A percentile compares a stretch with the other conserved stretches of the same genome.
These are phyloP conservation scores for Turdus rufiventris DNA, from an alignment of 2,113 vertebrate species.

Conservation along the genomic window DNA sequence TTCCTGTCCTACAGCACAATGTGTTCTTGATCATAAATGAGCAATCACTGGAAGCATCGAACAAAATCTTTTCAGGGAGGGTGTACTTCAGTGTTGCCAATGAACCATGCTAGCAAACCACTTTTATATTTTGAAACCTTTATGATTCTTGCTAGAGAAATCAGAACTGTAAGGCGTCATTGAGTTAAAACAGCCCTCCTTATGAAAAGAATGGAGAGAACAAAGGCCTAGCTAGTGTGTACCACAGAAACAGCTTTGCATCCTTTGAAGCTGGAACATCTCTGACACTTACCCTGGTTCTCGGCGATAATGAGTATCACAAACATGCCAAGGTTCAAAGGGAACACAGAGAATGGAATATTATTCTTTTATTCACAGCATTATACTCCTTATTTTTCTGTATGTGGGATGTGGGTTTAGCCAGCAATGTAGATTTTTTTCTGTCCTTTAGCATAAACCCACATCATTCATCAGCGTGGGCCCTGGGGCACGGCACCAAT, in stretches of 20 bases:
- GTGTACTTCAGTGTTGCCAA: not conserved
- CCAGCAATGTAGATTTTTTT: not conserved
- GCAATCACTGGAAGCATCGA: not conserved
- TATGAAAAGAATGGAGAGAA: not conserved
- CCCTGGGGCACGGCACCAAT: not conserved
- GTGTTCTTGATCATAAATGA: conserved; percentile 13
- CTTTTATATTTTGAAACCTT: not conserved
- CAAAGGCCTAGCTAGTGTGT: not conserved
- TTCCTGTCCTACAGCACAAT: not conserved
- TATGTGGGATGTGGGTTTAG: not conserved
- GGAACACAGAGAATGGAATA: not conserved
- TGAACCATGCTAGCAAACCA: not conserved
- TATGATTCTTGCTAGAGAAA: not conserved
- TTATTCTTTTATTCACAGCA: not conserved
- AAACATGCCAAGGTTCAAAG: not conserved
- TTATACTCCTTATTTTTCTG: not conserved
- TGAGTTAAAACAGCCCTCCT: not conserved
- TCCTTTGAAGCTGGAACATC: not conserved
- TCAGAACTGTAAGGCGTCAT: not conserved
- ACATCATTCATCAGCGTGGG: not conserved
- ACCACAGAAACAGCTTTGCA: not conserved
- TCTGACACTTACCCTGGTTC: not conserved
- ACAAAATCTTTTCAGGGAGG: not conserved
- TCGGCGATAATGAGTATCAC: not conserved
- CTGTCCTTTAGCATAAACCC: not conserved